Evolutionary conservation across 2,888 invertebrate species (phyloP).

Genomic region (Lymantria monacha): DNA sequence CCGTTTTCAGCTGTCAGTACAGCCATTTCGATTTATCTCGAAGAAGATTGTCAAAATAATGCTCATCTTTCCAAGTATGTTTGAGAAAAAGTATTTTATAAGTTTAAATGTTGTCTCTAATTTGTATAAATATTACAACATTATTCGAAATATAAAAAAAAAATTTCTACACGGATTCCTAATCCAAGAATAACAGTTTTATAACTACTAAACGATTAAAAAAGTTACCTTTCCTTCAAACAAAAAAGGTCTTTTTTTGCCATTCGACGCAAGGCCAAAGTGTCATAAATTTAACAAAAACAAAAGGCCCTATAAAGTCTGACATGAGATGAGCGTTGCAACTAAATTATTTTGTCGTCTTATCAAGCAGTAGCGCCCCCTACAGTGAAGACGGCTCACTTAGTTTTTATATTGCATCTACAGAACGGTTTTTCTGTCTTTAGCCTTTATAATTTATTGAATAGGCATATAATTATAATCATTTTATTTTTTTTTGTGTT

Average conservation of each 20-base stretch:
- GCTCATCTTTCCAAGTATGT: no score
- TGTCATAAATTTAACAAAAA: constrained; percentile 35
- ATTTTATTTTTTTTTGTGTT: not conserved
- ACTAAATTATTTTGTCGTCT: constrained; percentile 35
- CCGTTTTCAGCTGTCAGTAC: no score
- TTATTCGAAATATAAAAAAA: no score
- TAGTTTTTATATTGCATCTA: constrained; percentile 11
- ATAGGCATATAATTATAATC: constrained; percentile 6
- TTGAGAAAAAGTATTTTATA: no score
- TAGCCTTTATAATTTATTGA: not conserved
- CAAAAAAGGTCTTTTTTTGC: constrained; percentile 12
- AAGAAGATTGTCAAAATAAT: no score
- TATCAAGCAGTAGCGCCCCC: constrained; percentile 49
- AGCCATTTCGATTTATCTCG: no score
- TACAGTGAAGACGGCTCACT: constrained; percentile 28
- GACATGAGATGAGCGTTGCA: constrained; percentile 23
- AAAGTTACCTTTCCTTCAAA: not conserved
- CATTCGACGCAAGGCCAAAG: constrained; percentile 12
- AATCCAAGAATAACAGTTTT: not conserved
- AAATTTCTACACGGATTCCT: no score
- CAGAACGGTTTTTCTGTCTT: constrained; percentile 17
- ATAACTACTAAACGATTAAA: constrained; percentile 4
- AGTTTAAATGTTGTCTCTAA: no score
- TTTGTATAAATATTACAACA: no score
- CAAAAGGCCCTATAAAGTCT: constrained; percentile 19